Base-by-base conservation (phyloP, 1,140 invertebrate genomes). In the Tenebrio molitor region DNA sequence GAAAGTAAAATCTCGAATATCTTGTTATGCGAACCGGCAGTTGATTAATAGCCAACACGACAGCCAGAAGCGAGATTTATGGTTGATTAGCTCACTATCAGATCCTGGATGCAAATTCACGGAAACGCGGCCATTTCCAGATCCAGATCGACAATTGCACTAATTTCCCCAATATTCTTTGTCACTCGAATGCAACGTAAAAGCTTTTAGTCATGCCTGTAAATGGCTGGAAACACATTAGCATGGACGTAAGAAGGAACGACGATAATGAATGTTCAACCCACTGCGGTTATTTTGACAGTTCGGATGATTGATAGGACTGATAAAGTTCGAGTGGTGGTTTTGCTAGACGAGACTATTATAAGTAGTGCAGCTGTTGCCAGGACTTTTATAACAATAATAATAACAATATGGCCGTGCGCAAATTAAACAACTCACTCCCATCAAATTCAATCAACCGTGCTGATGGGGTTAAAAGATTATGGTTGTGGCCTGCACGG, bases 201-300 rank as follows among this genome's bases (percentile, higher is more conserved):
- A 69, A 69, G 67, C 67, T 69, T 69, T 69, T 69, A 69, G 67
- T 69, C 67, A 69, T 69, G 67, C 67, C 67, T 53, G 44, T 34
- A 58, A 69, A 69, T 53, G 44, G 67, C 44, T 53, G 41, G 67
- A 53, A 69, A 53, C 67, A 58, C 67, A 69, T 69, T 69, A 69
- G 67, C 67, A 50, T 50, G 67, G 19, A 36, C 67, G 44, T 25
- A 53, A 66, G 64, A 66, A 66, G 64, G 64, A 66, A 66, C 42
- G 64, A 66, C 64, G 64, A 58, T 69, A 69, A 69, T 69, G 67
- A 69, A 69, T 69, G 67, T 58, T 69, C 67, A 58, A 69, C 44
- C 67, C 67, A 58, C 67, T 69, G 67, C 44, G 67, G 67, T 69
- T 69, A 69, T 69, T 69, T 69, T 69, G 67, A 69, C 67, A 69